These are phyloP conservation scores for Litoditis marina DNA, from an alignment of 2,888 invertebrate genomes.

Conservation along the genomic window DNA sequence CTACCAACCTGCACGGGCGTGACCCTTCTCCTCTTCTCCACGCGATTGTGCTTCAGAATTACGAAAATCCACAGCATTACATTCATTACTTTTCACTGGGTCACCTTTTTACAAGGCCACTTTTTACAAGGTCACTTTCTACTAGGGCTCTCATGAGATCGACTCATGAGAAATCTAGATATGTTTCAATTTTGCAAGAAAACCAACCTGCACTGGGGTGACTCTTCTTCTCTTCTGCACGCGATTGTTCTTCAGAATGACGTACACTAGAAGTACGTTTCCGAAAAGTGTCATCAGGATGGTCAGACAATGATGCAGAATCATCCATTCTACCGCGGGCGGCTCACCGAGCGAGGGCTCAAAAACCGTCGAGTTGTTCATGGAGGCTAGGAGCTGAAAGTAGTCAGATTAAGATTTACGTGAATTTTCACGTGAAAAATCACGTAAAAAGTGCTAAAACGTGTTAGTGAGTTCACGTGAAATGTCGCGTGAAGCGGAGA, in stretches of 20 bases:
- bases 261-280: constrained; percentile 50
- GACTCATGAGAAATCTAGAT: too few relatives aligned
- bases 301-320: constrained; percentile 45
- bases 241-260: constrained; percentile 45
- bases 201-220: constrained; percentile 48
- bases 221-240: constrained; percentile 41
- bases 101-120: too few relatives aligned
- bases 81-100: too few relatives aligned
- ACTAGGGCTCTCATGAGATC: too few relatives aligned
- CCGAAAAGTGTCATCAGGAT: constrained; percentile 49
- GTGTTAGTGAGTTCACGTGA: too few relatives aligned
- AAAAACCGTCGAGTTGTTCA: background rate
- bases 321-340: constrained; percentile 40
- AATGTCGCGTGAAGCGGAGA: too few relatives aligned
- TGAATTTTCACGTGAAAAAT: background rate
- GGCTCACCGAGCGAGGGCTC: constrained; percentile 13
- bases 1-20: constrained; percentile 50
- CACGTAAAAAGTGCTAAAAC: too few relatives aligned
- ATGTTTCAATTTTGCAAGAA: too few relatives aligned
- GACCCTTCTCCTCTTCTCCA: constrained; percentile 38
- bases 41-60: constrained; percentile 44
- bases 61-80: too few relatives aligned
- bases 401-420: background rate
- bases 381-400: background rate
- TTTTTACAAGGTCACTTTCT: too few relatives aligned